These are phyloP conservation scores for Podilymbus podiceps DNA, from an alignment of 2,113 vertebrate genomes.

Conservation along the genomic window DNA sequence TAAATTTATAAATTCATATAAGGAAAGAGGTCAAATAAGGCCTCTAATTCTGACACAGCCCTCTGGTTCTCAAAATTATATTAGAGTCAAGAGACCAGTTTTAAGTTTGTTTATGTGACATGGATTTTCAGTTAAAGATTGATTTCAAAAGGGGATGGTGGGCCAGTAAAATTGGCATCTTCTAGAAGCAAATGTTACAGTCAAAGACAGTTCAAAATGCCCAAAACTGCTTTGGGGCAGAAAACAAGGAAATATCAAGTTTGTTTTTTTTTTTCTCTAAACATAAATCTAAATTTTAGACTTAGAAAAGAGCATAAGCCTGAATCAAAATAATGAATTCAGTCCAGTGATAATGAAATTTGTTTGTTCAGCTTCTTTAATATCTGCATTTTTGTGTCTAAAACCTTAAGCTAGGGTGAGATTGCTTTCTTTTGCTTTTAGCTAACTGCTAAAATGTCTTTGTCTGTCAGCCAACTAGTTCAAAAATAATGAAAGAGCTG, in stretches of 20 bases:
- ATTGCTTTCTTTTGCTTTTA: not conserved
- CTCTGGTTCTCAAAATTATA: not conserved
- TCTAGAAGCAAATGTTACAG: not conserved
- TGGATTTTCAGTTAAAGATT: not conserved
- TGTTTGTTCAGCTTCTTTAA: not conserved
- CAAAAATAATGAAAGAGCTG: not conserved
- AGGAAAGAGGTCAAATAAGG: not conserved
- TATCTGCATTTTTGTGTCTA: not conserved
- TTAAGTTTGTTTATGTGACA: not conserved
- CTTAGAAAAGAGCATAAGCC: not conserved
- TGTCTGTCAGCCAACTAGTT: not conserved
- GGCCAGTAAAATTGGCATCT: not conserved
- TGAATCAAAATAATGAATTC: not conserved
- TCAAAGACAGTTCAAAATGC: not conserved
- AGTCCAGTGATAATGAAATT: not conserved
- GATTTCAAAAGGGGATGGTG: not conserved
- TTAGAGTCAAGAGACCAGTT: not conserved
- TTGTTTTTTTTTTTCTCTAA: not conserved
- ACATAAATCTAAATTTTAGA: not conserved
- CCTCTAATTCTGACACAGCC: not conserved
- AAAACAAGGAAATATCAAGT: not conserved
- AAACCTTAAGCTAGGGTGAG: not conserved
- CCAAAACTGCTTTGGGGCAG: rapidly evolving
- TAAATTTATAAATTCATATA: not conserved
- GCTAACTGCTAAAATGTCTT: not conserved